phyloP scores from a whole-genome alignment of 1,140 invertebrate species.

The Aricia agestis region DNA sequence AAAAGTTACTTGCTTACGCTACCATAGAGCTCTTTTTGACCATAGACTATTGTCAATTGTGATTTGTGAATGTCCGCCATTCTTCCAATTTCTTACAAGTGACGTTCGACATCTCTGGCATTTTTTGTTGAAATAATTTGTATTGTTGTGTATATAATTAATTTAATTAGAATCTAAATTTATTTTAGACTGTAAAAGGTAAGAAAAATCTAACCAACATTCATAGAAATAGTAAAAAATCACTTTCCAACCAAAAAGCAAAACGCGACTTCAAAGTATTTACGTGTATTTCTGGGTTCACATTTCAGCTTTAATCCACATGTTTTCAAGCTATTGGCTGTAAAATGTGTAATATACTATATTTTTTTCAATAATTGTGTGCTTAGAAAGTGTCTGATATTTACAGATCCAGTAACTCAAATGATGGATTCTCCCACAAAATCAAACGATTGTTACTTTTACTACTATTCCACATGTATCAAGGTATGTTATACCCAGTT shows the following conservation, averaged over 20 bases:
- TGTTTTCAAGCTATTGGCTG: not conserved
- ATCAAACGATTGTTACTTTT: constrained; percentile 90
- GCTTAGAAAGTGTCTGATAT: constrained; percentile 23
- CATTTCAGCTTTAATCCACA: constrained; percentile 6
- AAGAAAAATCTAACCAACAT: constrained; percentile 41
- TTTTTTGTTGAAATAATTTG: constrained; percentile 22
- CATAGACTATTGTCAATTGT: constrained; percentile 28
- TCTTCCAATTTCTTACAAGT: constrained; percentile 68
- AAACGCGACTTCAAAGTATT: not conserved
- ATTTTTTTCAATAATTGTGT: not conserved
- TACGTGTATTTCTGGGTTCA: constrained; percentile 1
- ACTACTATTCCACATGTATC: constrained; percentile 88
- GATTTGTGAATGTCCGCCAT: constrained; percentile 56
- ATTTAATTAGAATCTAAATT: constrained; percentile 68
- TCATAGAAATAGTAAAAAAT: constrained; percentile 8
- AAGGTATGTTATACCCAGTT: constrained; percentile 78
- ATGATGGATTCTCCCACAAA: constrained; percentile 79
- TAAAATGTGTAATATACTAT: not conserved
- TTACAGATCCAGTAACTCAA: constrained; percentile 48
- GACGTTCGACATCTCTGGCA: constrained; percentile 68
- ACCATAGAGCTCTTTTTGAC: not conserved
- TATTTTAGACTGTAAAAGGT: constrained; percentile 45
- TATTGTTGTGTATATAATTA: constrained; percentile 65
- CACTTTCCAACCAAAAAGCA: not conserved
- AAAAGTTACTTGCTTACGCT: too few relatives aligned